Conservation (phyloP, 2,888 invertebrate species). For the Hoplodrina blanda region DNA sequence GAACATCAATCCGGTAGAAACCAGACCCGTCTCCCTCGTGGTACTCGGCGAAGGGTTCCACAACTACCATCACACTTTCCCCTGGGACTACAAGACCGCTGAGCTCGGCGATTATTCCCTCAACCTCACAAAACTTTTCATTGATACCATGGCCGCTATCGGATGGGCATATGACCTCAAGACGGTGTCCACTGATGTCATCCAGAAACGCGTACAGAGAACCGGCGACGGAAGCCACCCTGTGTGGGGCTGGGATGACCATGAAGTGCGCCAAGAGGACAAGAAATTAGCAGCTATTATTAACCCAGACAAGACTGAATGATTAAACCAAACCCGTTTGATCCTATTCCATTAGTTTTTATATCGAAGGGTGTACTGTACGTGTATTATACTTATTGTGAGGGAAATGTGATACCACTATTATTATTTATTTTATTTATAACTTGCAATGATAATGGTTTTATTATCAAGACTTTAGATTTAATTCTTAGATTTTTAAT, state of each 20-base stretch:
- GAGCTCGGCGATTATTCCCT: conserved; percentile 93
- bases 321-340: conserved; percentile 42
- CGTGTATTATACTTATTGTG: conserved; percentile 46
- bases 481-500: conserved; percentile 49
- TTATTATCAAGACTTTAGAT: conserved; percentile 53
- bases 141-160: conserved; percentile 94
- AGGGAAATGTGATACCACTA: conserved; percentile 59
- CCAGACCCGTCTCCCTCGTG: conserved; percentile 91
- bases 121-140: conserved; percentile 94
- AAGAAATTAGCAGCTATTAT: conserved; percentile 68
- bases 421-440: conserved; percentile 62
- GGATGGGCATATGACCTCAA: conserved; percentile 97
- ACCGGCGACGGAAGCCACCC: conserved; percentile 94
- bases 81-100: conserved; percentile 96
- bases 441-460: conserved; percentile 42
- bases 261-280: conserved; percentile 63
- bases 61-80: conserved; percentile 96
- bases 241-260: conserved; percentile 93
- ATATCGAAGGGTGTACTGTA: conserved; percentile 46
- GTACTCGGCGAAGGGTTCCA: conserved; percentile 96
- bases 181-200: conserved; percentile 93
- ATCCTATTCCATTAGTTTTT: conserved; percentile 39
- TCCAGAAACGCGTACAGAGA: conserved; percentile 93
- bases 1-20: conserved; percentile 94
- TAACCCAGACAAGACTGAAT: conserved; percentile 74